Evolutionary conservation across 2,113 vertebrate genomes (phyloP).

Genomic region (Suncus etruscus): DNA sequence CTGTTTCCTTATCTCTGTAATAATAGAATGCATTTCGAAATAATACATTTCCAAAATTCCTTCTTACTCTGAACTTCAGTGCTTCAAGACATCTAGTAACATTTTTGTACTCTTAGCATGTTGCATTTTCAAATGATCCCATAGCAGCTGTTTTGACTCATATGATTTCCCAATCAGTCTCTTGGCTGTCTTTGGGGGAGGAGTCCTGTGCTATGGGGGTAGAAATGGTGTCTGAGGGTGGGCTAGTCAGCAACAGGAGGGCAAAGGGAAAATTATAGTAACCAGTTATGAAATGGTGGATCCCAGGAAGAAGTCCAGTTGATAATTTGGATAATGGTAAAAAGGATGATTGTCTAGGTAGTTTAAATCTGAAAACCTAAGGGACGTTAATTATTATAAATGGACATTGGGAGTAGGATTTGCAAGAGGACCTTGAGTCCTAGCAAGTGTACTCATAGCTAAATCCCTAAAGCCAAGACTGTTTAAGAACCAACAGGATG

Average conservation of each 20-base stretch:
- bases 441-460: not conserved
- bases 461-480: not conserved
- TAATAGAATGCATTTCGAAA: no score
- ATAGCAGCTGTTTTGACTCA: constrained; percentile 60
- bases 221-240: constrained; percentile 66
- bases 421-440: not conserved
- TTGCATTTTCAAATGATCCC: not conserved
- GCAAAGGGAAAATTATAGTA: constrained; percentile 37
- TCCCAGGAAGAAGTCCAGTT: not conserved
- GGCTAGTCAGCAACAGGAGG: constrained; percentile 15
- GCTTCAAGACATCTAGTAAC: constrained; percentile 14
- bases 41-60: constrained; percentile 4
- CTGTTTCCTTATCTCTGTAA: not conserved
- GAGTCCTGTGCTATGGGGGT: constrained; percentile 45
- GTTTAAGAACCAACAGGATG: not conserved
- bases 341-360: not conserved
- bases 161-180: constrained; percentile 68
- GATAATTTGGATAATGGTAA: not conserved
- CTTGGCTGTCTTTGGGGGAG: constrained; percentile 53
- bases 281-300: not conserved
- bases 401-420: not conserved
- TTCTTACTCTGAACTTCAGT: constrained; percentile 16
- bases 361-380: constrained; percentile 10
- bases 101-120: constrained; percentile 6
- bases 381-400: constrained; percentile 6